A percentile compares a stretch with the other conserved stretches of the same genome.
These are phyloP conservation scores for Drosophila ezoana DNA, from an alignment of 2,888 invertebrate species.

Conservation along the genomic window DNA sequence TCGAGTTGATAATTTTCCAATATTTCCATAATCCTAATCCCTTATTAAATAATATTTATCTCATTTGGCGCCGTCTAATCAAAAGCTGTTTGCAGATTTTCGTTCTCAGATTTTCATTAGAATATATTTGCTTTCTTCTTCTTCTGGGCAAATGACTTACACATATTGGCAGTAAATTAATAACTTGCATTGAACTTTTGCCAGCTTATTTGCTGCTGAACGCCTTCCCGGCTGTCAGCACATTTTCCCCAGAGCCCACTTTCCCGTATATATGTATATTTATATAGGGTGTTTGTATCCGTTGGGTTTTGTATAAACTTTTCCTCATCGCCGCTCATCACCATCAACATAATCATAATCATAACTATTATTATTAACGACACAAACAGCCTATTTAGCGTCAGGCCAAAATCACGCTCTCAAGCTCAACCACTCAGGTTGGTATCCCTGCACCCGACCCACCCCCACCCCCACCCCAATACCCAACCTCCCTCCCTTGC, in stretches of 20 bases:
- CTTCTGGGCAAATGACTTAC: constrained; percentile 3
- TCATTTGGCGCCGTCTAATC: too few relatives aligned
- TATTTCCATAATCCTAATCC: too few relatives aligned
- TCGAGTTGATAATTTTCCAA: too few relatives aligned
- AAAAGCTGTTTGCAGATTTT: not conserved
- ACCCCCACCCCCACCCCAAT: not conserved
- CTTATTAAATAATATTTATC: too few relatives aligned
- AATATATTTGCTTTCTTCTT: not conserved
- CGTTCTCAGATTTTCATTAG: constrained; percentile 7
- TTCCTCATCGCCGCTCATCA: constrained; percentile 57
- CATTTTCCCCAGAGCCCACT: constrained; percentile 1
- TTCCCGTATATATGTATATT: not conserved
- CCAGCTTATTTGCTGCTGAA: not conserved
- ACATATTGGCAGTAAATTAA: constrained; percentile 36
- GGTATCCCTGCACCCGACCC: not conserved
- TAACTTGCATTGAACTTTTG: constrained; percentile 40
- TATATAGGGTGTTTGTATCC: constrained; percentile 34
- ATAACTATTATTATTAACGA: constrained; percentile 77
- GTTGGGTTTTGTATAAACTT: constrained; percentile 47
- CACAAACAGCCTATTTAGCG: constrained; percentile 75
- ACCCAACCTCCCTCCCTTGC: not conserved
- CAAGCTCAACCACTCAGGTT: constrained; percentile 20
- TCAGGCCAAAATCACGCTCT: constrained; percentile 52
- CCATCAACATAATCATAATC: constrained; percentile 70
- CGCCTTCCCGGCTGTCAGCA: constrained; percentile 31